A percentile compares a stretch with the other conserved stretches of the same genome.
phyloP scores from a whole-genome alignment of 1,140 invertebrate species.

The Eulimnadia texana region DNA sequence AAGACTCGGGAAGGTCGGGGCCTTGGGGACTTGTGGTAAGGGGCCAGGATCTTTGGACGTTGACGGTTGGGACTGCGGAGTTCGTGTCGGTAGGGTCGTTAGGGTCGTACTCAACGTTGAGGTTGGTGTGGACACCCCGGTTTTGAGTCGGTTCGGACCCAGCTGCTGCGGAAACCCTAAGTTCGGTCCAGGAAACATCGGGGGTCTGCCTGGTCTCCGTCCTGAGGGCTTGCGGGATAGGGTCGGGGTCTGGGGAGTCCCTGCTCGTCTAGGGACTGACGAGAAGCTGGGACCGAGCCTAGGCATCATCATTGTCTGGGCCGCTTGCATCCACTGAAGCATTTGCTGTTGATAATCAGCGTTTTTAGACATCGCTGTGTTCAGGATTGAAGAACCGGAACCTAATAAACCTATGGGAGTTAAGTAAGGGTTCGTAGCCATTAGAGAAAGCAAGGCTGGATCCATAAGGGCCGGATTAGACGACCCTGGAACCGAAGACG shows the following conservation, averaged over 20 bases:
- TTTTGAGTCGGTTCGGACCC: not conserved
- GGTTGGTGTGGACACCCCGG: no score
- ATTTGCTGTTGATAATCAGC: constrained; percentile 6
- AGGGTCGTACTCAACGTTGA: no score
- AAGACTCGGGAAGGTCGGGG: not conserved
- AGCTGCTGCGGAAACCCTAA: not conserved
- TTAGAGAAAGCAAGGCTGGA: not conserved
- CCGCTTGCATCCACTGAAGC: constrained; percentile 2
- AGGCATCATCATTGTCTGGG: not conserved
- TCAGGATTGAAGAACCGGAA: not conserved
- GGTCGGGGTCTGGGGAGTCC: not conserved
- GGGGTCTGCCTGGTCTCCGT: no score
- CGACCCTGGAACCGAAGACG: not conserved
- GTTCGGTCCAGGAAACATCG: not conserved
- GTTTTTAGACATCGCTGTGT: no score
- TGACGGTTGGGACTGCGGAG: not conserved
- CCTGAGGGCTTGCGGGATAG: not conserved
- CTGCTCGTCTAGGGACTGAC: not conserved
- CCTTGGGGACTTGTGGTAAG: not conserved
- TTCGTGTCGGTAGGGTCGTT: not conserved
- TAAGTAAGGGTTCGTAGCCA: not conserved
- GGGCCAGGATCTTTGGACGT: not conserved
- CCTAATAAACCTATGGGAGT: constrained; percentile 2
- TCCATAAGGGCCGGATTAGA: not conserved
- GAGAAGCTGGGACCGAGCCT: not conserved